Conservation (phyloP, 92 coral and sea anemone species). For the Pocillopora meandrina region DNA sequence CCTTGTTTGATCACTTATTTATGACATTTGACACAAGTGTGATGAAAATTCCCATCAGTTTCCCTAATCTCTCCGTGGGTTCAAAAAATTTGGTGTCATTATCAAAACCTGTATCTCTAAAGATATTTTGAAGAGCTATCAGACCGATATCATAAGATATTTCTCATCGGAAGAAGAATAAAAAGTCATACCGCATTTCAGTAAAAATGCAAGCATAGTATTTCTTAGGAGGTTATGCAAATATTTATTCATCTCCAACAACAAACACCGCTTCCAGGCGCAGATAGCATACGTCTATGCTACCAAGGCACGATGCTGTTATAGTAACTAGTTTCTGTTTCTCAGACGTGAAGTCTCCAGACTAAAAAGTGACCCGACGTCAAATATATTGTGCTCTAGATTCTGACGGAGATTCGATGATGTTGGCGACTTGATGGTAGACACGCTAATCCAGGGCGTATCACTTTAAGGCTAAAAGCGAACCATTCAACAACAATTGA, state of each 20-base stretch:
- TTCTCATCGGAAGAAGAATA: too few species aligned
- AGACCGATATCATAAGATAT: too few species aligned
- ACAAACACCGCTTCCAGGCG: not conserved
- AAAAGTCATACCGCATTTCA: too few species aligned
- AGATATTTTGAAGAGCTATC: too few species aligned
- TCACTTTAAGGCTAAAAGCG: not conserved
- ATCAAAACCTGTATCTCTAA: too few species aligned
- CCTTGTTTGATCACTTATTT: too few species aligned
- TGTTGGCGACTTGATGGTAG: not conserved
- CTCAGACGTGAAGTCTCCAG: not conserved
- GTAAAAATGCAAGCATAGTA: not conserved
- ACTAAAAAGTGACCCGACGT: slow-evolving; percentile 35
- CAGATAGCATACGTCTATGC: not conserved
- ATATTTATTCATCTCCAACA: not conserved
- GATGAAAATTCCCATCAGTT: too few species aligned
- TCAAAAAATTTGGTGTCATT: too few species aligned
- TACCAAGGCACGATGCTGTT: not conserved
- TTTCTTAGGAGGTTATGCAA: not conserved
- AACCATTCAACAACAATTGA: not conserved
- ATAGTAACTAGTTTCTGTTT: not conserved
- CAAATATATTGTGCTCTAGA: not conserved
- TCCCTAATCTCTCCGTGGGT: too few species aligned
- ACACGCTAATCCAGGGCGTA: not conserved
- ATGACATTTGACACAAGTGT: too few species aligned
- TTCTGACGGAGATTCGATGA: slow-evolving; percentile 15